phyloP scores from a whole-genome alignment of 1,140 invertebrate species.

The Aphaenogaster rudis region DNA sequence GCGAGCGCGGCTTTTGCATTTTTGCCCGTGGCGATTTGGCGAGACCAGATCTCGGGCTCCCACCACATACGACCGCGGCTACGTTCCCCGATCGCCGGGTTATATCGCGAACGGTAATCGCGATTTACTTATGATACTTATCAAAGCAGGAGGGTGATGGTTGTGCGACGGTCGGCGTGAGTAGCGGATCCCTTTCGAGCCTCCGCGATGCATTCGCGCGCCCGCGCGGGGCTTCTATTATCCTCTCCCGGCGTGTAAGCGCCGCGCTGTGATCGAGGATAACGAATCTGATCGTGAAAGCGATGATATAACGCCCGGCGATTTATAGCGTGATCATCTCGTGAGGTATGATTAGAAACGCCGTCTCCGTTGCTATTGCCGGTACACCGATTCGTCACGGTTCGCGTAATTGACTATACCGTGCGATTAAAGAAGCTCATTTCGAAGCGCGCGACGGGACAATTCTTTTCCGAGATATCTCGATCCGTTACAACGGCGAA shows the following conservation, averaged over 20 bases:
- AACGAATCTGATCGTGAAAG: slow-evolving; percentile 61
- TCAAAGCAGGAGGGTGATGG: slow-evolving; percentile 42
- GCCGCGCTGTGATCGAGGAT: slow-evolving; percentile 40
- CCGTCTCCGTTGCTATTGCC: slow-evolving; percentile 4
- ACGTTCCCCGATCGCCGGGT: slow-evolving; percentile 64
- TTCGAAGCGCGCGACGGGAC: background rate
- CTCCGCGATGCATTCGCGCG: slow-evolving; percentile 26
- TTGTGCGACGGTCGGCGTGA: slow-evolving; percentile 49
- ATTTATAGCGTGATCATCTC: slow-evolving; percentile 58
- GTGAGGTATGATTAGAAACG: slow-evolving; percentile 57
- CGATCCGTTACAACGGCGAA: background rate
- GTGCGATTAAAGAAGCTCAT: slow-evolving; percentile 18
- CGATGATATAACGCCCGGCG: slow-evolving; percentile 60
- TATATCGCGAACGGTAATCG: slow-evolving; percentile 70
- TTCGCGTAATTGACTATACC: slow-evolving; percentile 29
- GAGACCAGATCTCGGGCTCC: slow-evolving; percentile 54
- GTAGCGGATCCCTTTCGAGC: slow-evolving; percentile 64
- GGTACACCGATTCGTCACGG: slow-evolving; percentile 32
- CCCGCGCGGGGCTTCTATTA: slow-evolving; percentile 49
- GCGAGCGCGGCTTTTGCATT: slow-evolving; percentile 73
- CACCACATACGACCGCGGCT: slow-evolving; percentile 30
- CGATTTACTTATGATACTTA: slow-evolving; percentile 80
- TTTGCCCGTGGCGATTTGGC: slow-evolving; percentile 73
- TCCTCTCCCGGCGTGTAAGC: slow-evolving; percentile 23
- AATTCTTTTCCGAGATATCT: background rate